These are phyloP conservation scores for Chalcosyrphus nemorum DNA, from an alignment of 2,888 invertebrate genomes.

Conservation along the genomic window DNA sequence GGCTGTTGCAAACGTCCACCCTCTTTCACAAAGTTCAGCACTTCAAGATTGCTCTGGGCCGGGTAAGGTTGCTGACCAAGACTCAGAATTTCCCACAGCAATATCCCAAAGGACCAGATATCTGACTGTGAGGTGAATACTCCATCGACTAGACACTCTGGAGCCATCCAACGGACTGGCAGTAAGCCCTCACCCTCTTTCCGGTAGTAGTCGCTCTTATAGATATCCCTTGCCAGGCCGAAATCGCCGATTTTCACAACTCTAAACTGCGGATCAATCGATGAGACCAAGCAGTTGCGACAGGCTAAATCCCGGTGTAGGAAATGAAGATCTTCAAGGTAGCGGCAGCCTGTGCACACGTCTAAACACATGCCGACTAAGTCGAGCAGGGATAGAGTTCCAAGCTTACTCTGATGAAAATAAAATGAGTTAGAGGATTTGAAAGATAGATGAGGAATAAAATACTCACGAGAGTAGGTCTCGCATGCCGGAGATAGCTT, in stretches of 20 bases:
- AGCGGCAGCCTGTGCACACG: conserved; percentile 96
- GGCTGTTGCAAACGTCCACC: conserved; percentile 93
- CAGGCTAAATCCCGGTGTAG: conserved; percentile 98
- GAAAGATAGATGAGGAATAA: not conserved
- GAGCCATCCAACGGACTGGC: conserved; percentile 99
- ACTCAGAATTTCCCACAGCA: conserved; percentile 98
- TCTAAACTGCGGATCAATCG: conserved; percentile 84
- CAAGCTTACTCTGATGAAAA: conserved; percentile 84
- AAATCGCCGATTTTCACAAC: conserved; percentile 95
- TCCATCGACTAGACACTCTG: conserved; percentile 97
- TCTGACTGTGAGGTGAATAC: conserved; percentile 98
- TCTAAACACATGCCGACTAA: conserved; percentile 96
- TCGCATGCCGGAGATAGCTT: conserved; percentile 92
- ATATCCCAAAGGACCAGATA: conserved; percentile 97
- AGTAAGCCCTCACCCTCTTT: conserved; percentile 95
- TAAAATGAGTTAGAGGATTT: too few relatives aligned
- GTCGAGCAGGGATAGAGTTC: conserved; percentile 90
- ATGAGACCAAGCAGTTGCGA: conserved; percentile 96
- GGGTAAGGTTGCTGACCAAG: conserved; percentile 98
- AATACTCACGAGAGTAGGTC: conserved; percentile 86
- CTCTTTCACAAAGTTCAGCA: conserved; percentile 92
- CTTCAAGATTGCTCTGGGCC: conserved; percentile 95
- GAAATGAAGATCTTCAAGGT: conserved; percentile 98
- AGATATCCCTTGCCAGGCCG: conserved; percentile 97
- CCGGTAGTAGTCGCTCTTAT: conserved; percentile 98